Conservation (phyloP, 2,888 invertebrate genomes). For the Oeneis ivallda region DNA sequence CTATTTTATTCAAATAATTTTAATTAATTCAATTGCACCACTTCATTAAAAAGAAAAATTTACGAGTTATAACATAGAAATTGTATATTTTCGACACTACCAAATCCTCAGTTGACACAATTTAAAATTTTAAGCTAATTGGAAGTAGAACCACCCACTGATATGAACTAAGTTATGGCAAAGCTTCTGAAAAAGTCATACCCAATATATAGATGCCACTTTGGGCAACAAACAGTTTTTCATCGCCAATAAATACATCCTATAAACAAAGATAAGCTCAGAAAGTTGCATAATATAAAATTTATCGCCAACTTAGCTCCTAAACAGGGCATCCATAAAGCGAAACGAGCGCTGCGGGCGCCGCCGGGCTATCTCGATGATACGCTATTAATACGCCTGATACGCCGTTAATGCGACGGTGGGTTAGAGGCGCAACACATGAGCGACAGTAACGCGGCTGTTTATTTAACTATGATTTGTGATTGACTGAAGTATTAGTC, state of each 20-base stretch:
- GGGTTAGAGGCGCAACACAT: slow-evolving; percentile 42
- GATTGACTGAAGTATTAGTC: too few species aligned
- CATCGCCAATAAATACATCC: slow-evolving; percentile 27
- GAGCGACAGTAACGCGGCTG: slow-evolving; percentile 13
- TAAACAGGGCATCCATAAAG: slow-evolving; percentile 45
- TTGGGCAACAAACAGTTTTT: slow-evolving; percentile 22
- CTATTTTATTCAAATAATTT: too few species aligned
- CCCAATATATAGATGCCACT: not conserved
- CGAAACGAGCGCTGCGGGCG: slow-evolving; percentile 41
- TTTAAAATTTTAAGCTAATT: too few species aligned
- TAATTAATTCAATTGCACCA: too few species aligned
- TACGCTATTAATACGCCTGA: slow-evolving; percentile 73
- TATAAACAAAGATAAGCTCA: slow-evolving; percentile 45
- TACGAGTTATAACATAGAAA: too few species aligned
- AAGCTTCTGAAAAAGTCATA: slow-evolving; percentile 8
- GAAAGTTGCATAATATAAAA: slow-evolving; percentile 50
- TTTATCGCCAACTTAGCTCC: slow-evolving; percentile 45
- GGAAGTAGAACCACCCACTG: not conserved
- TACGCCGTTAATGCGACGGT: slow-evolving; percentile 68
- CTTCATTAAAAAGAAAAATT: too few species aligned
- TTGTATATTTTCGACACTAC: too few species aligned
- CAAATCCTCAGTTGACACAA: not conserved
- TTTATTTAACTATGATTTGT: not conserved
- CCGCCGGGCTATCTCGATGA: slow-evolving; percentile 66
- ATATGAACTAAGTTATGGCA: not conserved